phyloP scores from a whole-genome alignment of 2,113 vertebrate genomes.

The Gadus chalcogrammus region DNA sequence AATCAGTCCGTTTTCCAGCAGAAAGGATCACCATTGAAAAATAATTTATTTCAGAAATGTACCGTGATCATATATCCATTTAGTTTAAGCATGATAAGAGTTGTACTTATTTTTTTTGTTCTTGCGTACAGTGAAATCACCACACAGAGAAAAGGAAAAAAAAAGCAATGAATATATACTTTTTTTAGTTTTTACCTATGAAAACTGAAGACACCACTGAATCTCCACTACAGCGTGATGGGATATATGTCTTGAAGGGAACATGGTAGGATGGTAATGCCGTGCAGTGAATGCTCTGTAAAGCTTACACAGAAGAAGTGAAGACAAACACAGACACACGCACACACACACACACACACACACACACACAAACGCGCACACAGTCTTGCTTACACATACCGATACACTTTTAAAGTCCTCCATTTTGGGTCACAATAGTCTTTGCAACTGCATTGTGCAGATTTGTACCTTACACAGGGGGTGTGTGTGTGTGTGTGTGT shows the following conservation, averaged over 20 bases:
- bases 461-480: background rate
- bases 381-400: too few relatives aligned
- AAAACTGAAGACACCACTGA: slow-evolving; percentile 59
- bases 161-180: slow-evolving; percentile 37
- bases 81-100: slow-evolving; percentile 69
- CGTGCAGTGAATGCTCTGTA: slow-evolving; percentile 55
- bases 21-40: slow-evolving; percentile 67
- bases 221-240: slow-evolving; percentile 59
- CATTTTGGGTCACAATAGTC: too few relatives aligned
- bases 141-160: slow-evolving; percentile 54
- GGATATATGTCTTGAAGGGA: slow-evolving; percentile 32
- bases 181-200: slow-evolving; percentile 41
- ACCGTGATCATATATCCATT: slow-evolving; percentile 74
- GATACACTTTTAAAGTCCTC: slow-evolving; percentile 8
- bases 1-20: slow-evolving; percentile 12
- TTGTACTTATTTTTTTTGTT: slow-evolving; percentile 30
- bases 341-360: slow-evolving; percentile 18
- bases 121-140: slow-evolving; percentile 70
- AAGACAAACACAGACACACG: slow-evolving; percentile 4
- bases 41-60: slow-evolving; percentile 77
- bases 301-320: slow-evolving; percentile 55
- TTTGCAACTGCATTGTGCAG: too few relatives aligned
- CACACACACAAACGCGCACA: too few relatives aligned
- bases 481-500: background rate
- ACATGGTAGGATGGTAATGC: slow-evolving; percentile 10